Base-by-base conservation (phyloP, 2,797 vertebrate genomes). In the Acanthis flammea region DNA sequence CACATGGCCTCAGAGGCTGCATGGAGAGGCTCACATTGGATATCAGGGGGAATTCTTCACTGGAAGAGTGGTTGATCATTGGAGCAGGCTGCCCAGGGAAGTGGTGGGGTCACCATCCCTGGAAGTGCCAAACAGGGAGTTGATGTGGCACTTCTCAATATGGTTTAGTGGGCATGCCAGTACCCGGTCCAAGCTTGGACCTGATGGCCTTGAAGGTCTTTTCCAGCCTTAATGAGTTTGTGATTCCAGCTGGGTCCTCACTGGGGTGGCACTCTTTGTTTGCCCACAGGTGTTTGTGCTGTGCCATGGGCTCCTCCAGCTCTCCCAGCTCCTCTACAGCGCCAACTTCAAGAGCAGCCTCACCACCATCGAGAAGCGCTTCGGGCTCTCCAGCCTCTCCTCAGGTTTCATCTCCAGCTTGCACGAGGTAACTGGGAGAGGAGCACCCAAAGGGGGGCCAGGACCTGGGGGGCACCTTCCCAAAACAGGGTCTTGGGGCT, bases 311-410 rank as follows among this genome's bases (percentile, higher is more conserved):
- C 97, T 99, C 53, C 98, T 99, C 77, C 99, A 99, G 98, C 97
- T 99, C 88, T 98, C 98, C 48, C 99, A 99, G 98, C 98, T 99
- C 77, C 98, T 99, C 61, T 99, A 99, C 97, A 99, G 98, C 0
- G 97, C 99, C 86, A 99, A 99, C 97, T 99, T 99, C 97, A 99
- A 99, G 97, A 99, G 99, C 98, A 99, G 98, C 96, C 98, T 99
- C 96, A 99, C 98, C 91, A 99, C 99, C 37, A 99, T 99, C 2
- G 99, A 99, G 98, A 98, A 98, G 83, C 99, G 99, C 95, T 99
- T 99, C 5, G 99, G 99, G n/a, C 99, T 99, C 86, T 99, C 98
- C 98, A 99, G 99, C 86, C 98, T 98, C 92, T 99, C 99, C 11
- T 99, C 99, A 0, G 99, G 99, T 44, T 98, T 99, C 96, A 99